A percentile compares a stretch with the other conserved stretches of the same genome.
These are phyloP conservation scores for Cryptus viduatorius DNA, from an alignment of 2,888 invertebrate genomes.

Conservation along the genomic window DNA sequence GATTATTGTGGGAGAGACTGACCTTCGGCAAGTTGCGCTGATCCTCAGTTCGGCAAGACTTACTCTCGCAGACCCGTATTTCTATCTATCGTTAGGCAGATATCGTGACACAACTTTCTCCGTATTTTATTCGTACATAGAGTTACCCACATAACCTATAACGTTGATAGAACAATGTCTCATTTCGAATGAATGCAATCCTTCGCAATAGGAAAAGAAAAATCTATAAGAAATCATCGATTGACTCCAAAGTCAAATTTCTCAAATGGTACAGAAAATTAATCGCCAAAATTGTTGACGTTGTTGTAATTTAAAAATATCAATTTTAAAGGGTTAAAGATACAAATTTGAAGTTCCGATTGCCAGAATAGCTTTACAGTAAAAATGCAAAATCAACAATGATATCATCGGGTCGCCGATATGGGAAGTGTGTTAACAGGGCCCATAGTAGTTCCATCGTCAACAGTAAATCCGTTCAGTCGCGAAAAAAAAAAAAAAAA, in stretches of 20 bases:
- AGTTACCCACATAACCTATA: not conserved
- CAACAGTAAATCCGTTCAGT: conserved; percentile 20
- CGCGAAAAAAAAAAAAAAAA: conserved; percentile 17
- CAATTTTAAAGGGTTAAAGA: not conserved
- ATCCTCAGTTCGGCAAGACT: conserved; percentile 17
- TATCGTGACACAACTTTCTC: conserved; percentile 46
- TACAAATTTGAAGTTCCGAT: not conserved
- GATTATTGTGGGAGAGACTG: conserved; percentile 37
- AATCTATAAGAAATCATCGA: not conserved
- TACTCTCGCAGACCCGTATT: conserved; percentile 28
- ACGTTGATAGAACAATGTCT: not conserved
- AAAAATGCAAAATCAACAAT: conserved; percentile 39
- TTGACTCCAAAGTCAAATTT: no score
- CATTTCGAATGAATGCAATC: not conserved
- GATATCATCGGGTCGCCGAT: conserved; percentile 33
- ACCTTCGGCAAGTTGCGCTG: conserved; percentile 50
- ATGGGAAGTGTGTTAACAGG: conserved; percentile 8
- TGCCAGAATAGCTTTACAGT: not conserved
- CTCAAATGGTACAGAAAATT: no score
- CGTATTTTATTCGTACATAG: conserved; percentile 3
- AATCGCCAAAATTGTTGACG: not conserved
- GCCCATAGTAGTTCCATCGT: conserved; percentile 2
- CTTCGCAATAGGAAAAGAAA: not conserved
- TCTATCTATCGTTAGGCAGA: conserved; percentile 24
- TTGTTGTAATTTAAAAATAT: no score